phyloP scores from a whole-genome alignment of 1,140 invertebrate species.

The Ridgeia piscesae region DNA sequence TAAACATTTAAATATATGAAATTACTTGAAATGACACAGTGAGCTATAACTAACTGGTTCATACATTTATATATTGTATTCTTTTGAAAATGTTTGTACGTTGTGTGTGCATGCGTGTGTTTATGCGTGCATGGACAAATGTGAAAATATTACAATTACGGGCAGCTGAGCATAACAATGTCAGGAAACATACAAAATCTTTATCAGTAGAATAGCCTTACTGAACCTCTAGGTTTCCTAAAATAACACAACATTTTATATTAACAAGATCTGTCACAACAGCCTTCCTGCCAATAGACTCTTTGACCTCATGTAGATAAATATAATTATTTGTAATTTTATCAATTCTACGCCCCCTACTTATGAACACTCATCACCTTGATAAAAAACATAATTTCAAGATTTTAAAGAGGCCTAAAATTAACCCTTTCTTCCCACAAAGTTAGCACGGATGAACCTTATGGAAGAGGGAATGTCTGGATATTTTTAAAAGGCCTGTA shows the following conservation, averaged over 20 bases:
- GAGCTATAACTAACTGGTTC: not conserved
- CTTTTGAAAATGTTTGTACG: not conserved
- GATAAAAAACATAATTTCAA: not conserved
- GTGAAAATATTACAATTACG: not conserved
- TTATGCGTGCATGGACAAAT: too few species aligned
- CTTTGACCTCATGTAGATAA: not conserved
- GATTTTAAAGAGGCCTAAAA: not conserved
- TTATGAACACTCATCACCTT: not conserved
- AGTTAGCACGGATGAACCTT: not conserved
- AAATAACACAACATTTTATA: not conserved
- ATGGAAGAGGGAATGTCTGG: not conserved
- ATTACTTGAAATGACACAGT: not conserved
- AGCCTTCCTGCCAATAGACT: not conserved
- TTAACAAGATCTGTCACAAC: not conserved
- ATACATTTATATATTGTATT: not conserved
- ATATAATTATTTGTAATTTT: not conserved
- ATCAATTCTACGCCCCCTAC: not conserved
- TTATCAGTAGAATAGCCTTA: too few species aligned
- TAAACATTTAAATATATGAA: not conserved
- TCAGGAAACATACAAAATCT: too few species aligned
- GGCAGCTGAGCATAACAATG: not conserved
- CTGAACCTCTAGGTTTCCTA: not conserved
- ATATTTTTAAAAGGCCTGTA: not conserved
- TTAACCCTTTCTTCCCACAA: not conserved
- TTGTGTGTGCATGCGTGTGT: too few species aligned